Evolutionary conservation across 2,797 vertebrate genomes (phyloP), one percentile per base, ranked within the genome.

Genomic region (Cacajao melanocephalus): DNA sequence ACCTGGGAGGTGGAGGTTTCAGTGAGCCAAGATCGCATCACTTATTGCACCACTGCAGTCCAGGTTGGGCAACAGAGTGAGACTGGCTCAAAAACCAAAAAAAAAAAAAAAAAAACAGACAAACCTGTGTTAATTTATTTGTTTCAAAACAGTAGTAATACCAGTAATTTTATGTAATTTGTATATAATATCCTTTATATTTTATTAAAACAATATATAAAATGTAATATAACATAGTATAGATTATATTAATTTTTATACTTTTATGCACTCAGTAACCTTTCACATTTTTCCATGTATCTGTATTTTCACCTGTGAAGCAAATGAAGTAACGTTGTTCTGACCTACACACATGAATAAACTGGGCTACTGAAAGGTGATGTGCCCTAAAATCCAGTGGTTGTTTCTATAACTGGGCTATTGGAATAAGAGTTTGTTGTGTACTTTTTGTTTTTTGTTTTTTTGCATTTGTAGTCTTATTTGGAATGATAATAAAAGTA

Each of bases 241-340:
- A 14, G 46, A 41, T 87, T 92, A 72, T n/a, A 41, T 14, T 57
- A 33, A 58, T 44, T 83, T 91, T 2, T 36, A 50, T 58, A 41
- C 48, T 83, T 92, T 44, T 30, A 36, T 82, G 55, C 88, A 10
- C 52, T 64, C 44, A 41, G 0, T 52, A 8, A n/a, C 33, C 52
- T 36, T 90, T 52, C 39, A 75, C n/a, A 50, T 86, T 88, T 86
- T 61, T 89, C 46, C 28, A 14, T 76, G 70, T 82, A 46, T 50
- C 48, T 81, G 67, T 72, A 44, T 88, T 41, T 64, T 92, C n/a
- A 61, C 44, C 24, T 50, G 17, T 41, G 70, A 91, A 64, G 36
- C 30, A 50, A 48, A n/a, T 90, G n/a, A 67, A 48, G 64, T 64
- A 36, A 70, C 44, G n/a, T 44, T 28, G 30, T 70, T 86, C 7